These are phyloP conservation scores for Ancistrus triradiatus DNA, from an alignment of 2,113 vertebrate species.

Conservation along the genomic window DNA sequence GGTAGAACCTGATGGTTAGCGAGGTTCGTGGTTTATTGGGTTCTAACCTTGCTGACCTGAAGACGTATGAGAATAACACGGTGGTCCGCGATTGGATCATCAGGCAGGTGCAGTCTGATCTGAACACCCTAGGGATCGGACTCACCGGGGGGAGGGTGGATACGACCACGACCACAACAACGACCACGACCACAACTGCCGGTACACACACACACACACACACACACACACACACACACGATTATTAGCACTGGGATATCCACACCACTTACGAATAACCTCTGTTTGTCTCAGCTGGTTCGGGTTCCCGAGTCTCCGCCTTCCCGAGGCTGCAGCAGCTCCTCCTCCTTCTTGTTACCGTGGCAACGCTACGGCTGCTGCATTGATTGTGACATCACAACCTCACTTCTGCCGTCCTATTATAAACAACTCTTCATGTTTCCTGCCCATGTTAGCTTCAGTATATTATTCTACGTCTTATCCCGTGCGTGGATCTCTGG, in stretches of 20 bases:
- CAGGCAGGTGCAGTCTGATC: slow-evolving; percentile 19
- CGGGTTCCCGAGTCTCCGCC: background rate
- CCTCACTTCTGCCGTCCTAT: background rate
- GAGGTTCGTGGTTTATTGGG: slow-evolving; percentile 58
- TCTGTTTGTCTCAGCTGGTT: background rate
- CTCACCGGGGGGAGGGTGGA: slow-evolving; percentile 46
- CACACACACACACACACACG: background rate
- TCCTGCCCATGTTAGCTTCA: too few species aligned
- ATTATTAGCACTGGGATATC: too few species aligned
- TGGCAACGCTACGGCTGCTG: background rate
- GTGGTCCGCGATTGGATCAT: slow-evolving; percentile 50
- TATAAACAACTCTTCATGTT: background rate
- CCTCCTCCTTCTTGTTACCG: slow-evolving; percentile 14
- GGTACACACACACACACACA: background rate
- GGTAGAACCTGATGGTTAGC: slow-evolving; percentile 52
- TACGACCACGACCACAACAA: background rate
- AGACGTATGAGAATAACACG: slow-evolving; percentile 50
- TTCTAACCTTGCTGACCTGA: slow-evolving; percentile 48
- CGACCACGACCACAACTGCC: background rate
- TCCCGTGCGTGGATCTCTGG: background rate
- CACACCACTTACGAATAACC: background rate
- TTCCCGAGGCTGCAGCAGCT: background rate
- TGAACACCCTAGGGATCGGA: slow-evolving; percentile 34
- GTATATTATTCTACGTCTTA: too few species aligned
- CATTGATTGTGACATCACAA: slow-evolving; percentile 1